Evolutionary conservation across 2,888 invertebrate species (phyloP).

Genomic region (Ypsolopha scabrella): DNA sequence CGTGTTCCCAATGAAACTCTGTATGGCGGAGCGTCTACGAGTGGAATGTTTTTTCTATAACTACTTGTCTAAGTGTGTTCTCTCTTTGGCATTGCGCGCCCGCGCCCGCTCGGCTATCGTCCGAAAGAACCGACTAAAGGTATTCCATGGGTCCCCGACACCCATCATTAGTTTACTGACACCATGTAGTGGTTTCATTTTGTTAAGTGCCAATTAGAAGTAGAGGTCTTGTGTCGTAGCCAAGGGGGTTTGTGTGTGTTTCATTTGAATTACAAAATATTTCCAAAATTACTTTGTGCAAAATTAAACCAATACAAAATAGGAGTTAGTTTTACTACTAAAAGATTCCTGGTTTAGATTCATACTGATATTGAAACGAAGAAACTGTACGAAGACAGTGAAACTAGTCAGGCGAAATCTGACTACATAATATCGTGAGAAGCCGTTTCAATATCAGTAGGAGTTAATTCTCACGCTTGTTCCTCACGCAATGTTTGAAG

Average conservation of each 20-base stretch:
- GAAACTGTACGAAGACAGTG: too few relatives aligned
- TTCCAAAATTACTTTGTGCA: background rate
- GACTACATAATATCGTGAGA: too few relatives aligned
- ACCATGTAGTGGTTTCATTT: constrained; percentile 49
- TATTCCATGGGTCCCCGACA: constrained; percentile 26
- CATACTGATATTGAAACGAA: too few relatives aligned
- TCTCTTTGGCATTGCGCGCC: constrained; percentile 77
- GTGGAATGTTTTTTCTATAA: constrained; percentile 65
- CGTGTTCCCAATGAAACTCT: too few relatives aligned
- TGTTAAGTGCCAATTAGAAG: constrained; percentile 50
- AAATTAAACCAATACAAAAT: too few relatives aligned
- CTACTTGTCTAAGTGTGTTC: constrained; percentile 77
- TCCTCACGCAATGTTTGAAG: too few relatives aligned
- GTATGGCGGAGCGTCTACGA: background rate
- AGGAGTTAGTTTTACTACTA: too few relatives aligned
- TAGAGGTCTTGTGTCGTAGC: constrained; percentile 67
- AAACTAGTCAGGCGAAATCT: too few relatives aligned
- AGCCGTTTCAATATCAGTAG: too few relatives aligned
- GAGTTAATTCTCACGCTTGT: too few relatives aligned
- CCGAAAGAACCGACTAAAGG: constrained; percentile 72
- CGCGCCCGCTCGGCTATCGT: constrained; percentile 74
- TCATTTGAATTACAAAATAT: constrained; percentile 17
- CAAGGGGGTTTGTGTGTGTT: constrained; percentile 64
- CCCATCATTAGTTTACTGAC: constrained; percentile 23
- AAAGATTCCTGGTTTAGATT: too few relatives aligned